Evolutionary conservation across 2,888 invertebrate genomes (phyloP).

Genomic region (Drosophila nr. perissopoda): DNA sequence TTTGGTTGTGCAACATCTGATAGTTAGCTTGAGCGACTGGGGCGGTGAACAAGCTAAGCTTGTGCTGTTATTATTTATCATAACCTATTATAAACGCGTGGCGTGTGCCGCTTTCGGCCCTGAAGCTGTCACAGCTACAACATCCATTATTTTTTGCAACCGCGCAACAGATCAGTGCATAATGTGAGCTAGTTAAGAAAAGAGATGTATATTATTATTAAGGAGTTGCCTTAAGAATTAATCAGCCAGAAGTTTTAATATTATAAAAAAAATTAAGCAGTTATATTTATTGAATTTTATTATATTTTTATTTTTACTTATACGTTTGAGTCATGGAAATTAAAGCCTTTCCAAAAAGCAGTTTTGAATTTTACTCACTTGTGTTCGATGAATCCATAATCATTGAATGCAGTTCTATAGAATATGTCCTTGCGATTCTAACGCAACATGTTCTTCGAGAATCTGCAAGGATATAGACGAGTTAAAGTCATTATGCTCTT

Average conservation of each 20-base stretch:
- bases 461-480: not conserved
- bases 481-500: not conserved
- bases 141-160: not conserved
- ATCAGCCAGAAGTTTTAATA: no score
- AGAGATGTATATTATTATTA: not conserved
- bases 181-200: not conserved
- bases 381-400: not conserved
- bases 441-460: not conserved
- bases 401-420: not conserved
- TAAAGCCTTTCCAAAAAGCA: not conserved
- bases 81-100: slow-evolving; percentile 23
- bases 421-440: not conserved
- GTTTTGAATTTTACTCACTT: not conserved
- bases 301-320: not conserved
- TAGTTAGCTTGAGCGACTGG: slow-evolving; percentile 38
- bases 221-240: not conserved
- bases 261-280: no score
- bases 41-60: slow-evolving; percentile 32
- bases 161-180: slow-evolving; percentile 8
- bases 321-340: not conserved
- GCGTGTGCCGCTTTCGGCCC: slow-evolving; percentile 26
- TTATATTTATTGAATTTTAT: no score
- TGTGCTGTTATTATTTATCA: slow-evolving; percentile 39
- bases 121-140: slow-evolving; percentile 8
- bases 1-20: slow-evolving; percentile 54